phyloP scores from a whole-genome alignment of 2,888 invertebrate species.

The Macropis europaea region DNA sequence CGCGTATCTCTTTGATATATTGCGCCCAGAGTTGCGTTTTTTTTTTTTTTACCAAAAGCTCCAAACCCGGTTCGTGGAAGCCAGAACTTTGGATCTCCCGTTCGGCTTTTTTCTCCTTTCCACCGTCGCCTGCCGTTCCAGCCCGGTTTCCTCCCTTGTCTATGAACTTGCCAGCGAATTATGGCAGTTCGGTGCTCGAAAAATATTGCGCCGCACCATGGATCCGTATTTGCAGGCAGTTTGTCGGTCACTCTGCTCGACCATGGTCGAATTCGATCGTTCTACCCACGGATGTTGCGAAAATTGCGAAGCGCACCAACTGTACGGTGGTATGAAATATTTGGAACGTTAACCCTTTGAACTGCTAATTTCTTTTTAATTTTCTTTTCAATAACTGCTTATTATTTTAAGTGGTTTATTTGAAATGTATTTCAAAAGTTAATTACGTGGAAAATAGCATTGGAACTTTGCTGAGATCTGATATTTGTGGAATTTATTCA shows the following conservation, averaged over 20 bases:
- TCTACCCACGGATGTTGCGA: no score
- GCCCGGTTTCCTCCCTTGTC: slow-evolving; percentile 14
- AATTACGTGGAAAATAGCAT: no score
- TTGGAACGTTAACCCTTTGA: no score
- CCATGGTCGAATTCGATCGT: no score
- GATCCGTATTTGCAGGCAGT: slow-evolving; percentile 1
- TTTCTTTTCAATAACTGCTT: no score
- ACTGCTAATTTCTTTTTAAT: no score
- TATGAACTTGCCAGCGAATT: slow-evolving; percentile 46
- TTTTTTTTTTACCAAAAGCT: slow-evolving; percentile 2
- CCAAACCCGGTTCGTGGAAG: slow-evolving; percentile 19
- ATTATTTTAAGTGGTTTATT: no score
- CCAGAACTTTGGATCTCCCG: slow-evolving; percentile 43
- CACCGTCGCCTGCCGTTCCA: slow-evolving; percentile 17
- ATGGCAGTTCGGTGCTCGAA: slow-evolving; percentile 21
- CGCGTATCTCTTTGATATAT: slow-evolving; percentile 72
- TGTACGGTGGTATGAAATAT: no score
- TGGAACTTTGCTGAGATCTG: no score
- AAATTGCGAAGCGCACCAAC: no score
- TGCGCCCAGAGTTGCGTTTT: slow-evolving; percentile 56
- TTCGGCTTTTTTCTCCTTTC: slow-evolving; percentile 14
- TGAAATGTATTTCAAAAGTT: no score
- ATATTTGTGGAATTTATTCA: no score
- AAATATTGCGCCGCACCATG: slow-evolving; percentile 26
- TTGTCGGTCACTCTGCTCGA: not conserved